Evolutionary conservation across 2,113 vertebrate genomes (phyloP).

Genomic region (Microtus pennsylvanicus): DNA sequence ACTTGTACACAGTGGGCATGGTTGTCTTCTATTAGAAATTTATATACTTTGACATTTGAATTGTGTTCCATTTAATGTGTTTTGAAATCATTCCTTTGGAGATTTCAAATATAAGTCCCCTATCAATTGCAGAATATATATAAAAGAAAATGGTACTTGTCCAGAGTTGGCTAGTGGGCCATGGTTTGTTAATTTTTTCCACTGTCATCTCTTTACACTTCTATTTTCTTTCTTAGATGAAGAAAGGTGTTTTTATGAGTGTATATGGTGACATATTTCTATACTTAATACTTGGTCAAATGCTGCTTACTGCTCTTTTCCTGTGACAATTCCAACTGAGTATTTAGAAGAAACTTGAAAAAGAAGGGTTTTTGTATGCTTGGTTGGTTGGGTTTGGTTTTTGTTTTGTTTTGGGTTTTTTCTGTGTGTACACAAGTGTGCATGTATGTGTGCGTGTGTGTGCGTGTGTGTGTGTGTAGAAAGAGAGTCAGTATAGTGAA

Average conservation of each 20-base stretch:
- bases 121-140: background rate
- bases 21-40: conserved; percentile 14
- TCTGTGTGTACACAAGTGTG: no score
- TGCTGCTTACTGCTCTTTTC: conserved; percentile 13
- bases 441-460: background rate
- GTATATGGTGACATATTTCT: background rate
- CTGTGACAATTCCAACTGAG: conserved; percentile 1
- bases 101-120: conserved; percentile 4
- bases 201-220: conserved; percentile 25
- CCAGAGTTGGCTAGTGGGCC: background rate
- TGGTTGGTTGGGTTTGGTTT: background rate
- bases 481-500: background rate
- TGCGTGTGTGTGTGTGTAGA: no score
- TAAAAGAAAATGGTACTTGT: conserved; percentile 20
- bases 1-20: background rate
- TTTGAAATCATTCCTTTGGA: conserved; percentile 9
- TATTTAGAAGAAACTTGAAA: background rate
- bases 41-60: conserved; percentile 8
- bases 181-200: background rate
- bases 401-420: no score
- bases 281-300: background rate
- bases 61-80: background rate
- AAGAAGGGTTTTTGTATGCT: background rate
- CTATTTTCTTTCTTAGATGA: conserved; percentile 41
- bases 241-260: conserved; percentile 27